phyloP scores from a whole-genome alignment of 1,140 invertebrate species.

The Pseudomyrmex dendroicus region DNA sequence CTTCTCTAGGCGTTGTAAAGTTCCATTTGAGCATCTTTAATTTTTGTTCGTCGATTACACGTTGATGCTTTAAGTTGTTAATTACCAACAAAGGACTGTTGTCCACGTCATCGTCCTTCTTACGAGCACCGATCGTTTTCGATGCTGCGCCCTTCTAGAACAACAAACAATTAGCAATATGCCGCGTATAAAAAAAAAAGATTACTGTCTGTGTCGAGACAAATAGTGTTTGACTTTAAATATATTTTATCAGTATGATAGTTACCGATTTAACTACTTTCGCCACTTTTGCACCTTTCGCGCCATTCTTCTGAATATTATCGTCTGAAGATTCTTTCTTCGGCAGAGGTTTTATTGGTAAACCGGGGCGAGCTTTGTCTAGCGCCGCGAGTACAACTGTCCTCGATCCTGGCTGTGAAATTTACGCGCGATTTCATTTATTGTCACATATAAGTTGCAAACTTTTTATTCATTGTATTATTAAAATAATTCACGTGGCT shows the following conservation, averaged over 20 bases:
- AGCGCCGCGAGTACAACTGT: constrained; percentile 91
- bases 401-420: constrained; percentile 91
- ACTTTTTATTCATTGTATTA: neutral
- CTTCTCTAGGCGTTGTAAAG: constrained; percentile 95
- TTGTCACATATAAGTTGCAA: neutral
- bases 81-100: constrained; percentile 92
- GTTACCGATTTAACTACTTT: constrained; percentile 84
- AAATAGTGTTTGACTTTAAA: constrained; percentile 7
- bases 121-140: constrained; percentile 86
- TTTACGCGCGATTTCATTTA: neutral
- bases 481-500: no score
- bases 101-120: constrained; percentile 95
- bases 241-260: constrained; percentile 34
- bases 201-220: neutral
- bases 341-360: constrained; percentile 93
- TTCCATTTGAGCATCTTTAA: constrained; percentile 98
- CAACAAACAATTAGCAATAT: neutral
- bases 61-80: constrained; percentile 95
- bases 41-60: constrained; percentile 96
- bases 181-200: neutral
- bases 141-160: constrained; percentile 62
- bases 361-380: constrained; percentile 93
- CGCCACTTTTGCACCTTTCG: constrained; percentile 86
- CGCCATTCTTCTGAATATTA: constrained; percentile 80
- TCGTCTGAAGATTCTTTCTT: constrained; percentile 86